Conservation (phyloP, 2,888 invertebrate species). For the Torymus auratus region DNA sequence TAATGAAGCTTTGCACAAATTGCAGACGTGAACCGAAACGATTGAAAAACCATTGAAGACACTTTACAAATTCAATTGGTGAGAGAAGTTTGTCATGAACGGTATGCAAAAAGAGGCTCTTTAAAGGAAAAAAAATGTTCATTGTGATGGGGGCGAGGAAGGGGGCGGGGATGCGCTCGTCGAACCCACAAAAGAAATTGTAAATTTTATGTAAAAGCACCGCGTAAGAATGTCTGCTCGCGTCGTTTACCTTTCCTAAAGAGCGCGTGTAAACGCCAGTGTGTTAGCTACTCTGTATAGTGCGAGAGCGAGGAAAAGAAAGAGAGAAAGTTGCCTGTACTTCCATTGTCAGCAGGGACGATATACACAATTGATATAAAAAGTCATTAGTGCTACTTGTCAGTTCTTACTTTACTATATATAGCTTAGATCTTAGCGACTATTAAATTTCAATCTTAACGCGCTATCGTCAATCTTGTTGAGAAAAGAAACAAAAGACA, state of each 20-base stretch:
- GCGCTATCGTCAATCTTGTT: conserved; percentile 53
- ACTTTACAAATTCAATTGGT: background rate
- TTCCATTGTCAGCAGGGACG: conserved; percentile 59
- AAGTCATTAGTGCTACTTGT: conserved; percentile 63
- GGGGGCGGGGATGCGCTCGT: background rate
- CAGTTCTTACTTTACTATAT: conserved; percentile 58
- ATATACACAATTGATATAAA: conserved; percentile 47
- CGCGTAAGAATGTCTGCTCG: conserved; percentile 48
- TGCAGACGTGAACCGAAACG: background rate
- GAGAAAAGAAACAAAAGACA: background rate
- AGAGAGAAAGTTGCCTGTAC: conserved; percentile 59
- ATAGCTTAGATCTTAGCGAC: conserved; percentile 55
- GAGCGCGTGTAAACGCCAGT: conserved; percentile 13
- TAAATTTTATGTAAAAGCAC: conserved; percentile 33
- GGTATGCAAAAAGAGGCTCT: conserved; percentile 5
- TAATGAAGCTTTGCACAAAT: conserved; percentile 23
- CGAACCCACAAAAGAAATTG: background rate
- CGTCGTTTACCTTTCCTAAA: conserved; percentile 37
- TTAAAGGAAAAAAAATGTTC: background rate
- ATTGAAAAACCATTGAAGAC: conserved; percentile 7
- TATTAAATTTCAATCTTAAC: conserved; percentile 57
- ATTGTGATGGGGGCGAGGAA: background rate
- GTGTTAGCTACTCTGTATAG: conserved; percentile 52
- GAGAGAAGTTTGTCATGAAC: background rate
- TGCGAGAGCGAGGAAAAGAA: no score